A percentile compares a stretch with the other conserved stretches of the same genome.
Conservation (phyloP, 1,140 invertebrate species). For the Ceratina australensis region DNA sequence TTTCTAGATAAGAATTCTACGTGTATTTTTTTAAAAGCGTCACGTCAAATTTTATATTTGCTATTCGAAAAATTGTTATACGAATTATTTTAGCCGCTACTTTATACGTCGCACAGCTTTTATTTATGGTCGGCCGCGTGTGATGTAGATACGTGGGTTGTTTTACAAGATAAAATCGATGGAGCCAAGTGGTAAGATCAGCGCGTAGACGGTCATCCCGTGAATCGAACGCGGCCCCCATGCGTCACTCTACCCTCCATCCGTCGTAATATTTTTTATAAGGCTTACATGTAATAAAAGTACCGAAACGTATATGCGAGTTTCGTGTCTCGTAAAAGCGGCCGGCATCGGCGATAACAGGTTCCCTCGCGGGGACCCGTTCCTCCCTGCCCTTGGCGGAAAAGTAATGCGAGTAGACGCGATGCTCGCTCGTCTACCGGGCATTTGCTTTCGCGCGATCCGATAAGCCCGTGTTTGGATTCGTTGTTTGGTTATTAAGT, state of each 20-base stretch:
- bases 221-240: neutral
- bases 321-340: slow-evolving; percentile 60
- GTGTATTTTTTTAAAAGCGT: too few species aligned
- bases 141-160: too few species aligned
- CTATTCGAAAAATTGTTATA: too few species aligned
- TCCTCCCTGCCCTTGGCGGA: slow-evolving; percentile 43
- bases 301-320: slow-evolving; percentile 38
- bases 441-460: neutral
- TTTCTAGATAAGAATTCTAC: too few species aligned
- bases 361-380: slow-evolving; percentile 39
- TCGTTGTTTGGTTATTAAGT: neutral
- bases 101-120: too few species aligned
- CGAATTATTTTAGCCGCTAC: too few species aligned
- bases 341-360: slow-evolving; percentile 50
- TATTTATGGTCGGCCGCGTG: too few species aligned
- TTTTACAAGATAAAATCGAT: slow-evolving; percentile 17
- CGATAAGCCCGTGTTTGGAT: slow-evolving; percentile 14
- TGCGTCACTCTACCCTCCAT: neutral
- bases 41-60: too few species aligned
- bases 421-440: slow-evolving; percentile 7
- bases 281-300: slow-evolving; percentile 44
- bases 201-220: slow-evolving; percentile 31
- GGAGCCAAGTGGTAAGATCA: neutral
- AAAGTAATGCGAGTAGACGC: slow-evolving; percentile 20
- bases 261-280: slow-evolving; percentile 47